Base-by-base conservation (phyloP, 2,113 vertebrate species). In the Natator depressus region DNA sequence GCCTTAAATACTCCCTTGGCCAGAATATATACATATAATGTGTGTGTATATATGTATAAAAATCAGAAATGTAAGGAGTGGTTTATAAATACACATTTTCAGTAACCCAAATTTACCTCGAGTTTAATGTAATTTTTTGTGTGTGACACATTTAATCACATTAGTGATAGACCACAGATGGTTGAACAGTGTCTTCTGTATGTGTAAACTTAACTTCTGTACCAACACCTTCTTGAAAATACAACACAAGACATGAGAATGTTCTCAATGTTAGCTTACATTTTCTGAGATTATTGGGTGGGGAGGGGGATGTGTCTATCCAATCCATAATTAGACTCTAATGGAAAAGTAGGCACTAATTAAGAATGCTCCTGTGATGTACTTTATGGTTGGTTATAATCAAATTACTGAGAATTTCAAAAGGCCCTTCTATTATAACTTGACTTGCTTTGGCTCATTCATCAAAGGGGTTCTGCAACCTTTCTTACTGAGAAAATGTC, bases 381-480 rank as follows among this genome's bases (percentile, higher is more conserved):
- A 94, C 85, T 97, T 82, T 59, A 42, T 91, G 85, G 92, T 93
- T 95, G 89, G 93, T 87, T 93, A 76, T 92, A 96, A 97, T 93
- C 91, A 94, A 95, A 97, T 96, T 91, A 97, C 95, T 94, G 91
- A 87, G 92, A 92, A 85, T 92, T 95, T 96, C 84, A 79, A 89
- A 95, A 91, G 92, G 89, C 87, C 69, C 49, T 93, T 91, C 91
- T 90, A 19, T 94, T 93, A 93, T 94, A 90, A 89, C 89, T 86
- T 72, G 89, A 91, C 96, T 95, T 80, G 65, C 91, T 95, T 87
- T 93, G 96, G 94, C 84, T 96, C 93, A 84, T 96, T 94, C 89
- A 93, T 96, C 94, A 95, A 83, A 96, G 85, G 86, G 89, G 79
- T 91, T 89, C 88, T 78, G 90, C 89, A 96, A 42, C 89, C 91